Percentiles rank a stretch among this genome's conserved stretches.
Conservation (phyloP, 2,888 invertebrate genomes). For the Coleophora flavipennella region DNA sequence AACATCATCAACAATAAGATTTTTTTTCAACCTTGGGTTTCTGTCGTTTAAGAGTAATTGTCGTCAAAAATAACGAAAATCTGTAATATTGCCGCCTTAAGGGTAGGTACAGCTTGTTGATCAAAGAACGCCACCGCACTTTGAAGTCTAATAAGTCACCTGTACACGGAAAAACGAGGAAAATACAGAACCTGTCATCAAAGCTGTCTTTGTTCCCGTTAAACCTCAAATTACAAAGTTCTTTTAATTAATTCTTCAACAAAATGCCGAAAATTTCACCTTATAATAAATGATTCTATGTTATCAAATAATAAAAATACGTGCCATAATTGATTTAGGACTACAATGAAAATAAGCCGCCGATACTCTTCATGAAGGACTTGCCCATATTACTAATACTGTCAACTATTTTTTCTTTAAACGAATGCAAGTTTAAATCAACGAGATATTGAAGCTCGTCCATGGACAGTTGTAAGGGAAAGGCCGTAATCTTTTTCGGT, state of each 20-base stretch:
- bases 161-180: constrained; percentile 43
- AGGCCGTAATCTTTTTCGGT: constrained; percentile 17
- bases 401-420: constrained; percentile 24
- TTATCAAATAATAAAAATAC: constrained; percentile 3
- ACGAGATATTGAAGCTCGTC: constrained; percentile 31
- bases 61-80: too few relatives aligned
- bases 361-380: constrained; percentile 25
- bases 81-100: too few relatives aligned
- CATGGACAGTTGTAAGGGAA: constrained; percentile 30
- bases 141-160: constrained; percentile 37
- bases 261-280: not conserved
- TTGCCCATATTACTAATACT: constrained; percentile 25
- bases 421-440: constrained; percentile 25
- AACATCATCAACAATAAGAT: too few relatives aligned
- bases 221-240: not conserved
- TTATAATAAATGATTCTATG: not conserved
- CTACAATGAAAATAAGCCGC: constrained; percentile 23
- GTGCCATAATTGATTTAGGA: not conserved
- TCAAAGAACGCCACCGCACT: constrained; percentile 45
- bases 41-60: too few relatives aligned
- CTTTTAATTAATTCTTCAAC: not conserved
- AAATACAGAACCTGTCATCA: constrained; percentile 24
- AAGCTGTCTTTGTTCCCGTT: constrained; percentile 5
- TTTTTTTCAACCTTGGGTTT: too few relatives aligned
- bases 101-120: constrained; percentile 42